A percentile compares a stretch with the other conserved stretches of the same genome.
Conservation (phyloP, 2,113 vertebrate species). For the Fukomys damarensis region DNA sequence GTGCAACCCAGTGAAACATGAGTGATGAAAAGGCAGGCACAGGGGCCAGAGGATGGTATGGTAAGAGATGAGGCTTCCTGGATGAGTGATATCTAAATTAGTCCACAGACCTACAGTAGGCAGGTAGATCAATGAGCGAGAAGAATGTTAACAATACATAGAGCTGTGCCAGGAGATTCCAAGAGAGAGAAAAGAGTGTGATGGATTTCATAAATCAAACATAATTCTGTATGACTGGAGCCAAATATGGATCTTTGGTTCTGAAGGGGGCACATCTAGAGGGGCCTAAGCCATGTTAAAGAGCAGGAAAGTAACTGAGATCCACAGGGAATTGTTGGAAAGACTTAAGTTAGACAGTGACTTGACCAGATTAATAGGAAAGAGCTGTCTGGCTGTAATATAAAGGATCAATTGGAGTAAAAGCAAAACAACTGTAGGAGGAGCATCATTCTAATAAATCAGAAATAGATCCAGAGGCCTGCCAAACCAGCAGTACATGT, state of each 20-base stretch:
- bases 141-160: not conserved
- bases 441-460: constrained; percentile 2
- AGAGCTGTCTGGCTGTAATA: not conserved
- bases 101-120: not conserved
- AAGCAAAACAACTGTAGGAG: not conserved
- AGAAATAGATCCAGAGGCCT: too few species aligned
- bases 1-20: not conserved
- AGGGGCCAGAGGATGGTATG: not conserved
- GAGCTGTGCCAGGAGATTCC: not conserved
- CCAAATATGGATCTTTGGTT: not conserved
- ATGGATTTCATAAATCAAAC: not conserved
- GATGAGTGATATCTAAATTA: not conserved
- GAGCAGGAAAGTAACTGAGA: not conserved
- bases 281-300: not conserved
- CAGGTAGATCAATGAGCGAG: not conserved
- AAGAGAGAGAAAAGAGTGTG: not conserved
- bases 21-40: not conserved
- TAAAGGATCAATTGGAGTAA: not conserved
- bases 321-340: not conserved
- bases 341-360: not conserved
- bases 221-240: not conserved
- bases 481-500: too few species aligned
- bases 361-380: not conserved
- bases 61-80: not conserved
- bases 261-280: not conserved